Evolutionary conservation across 2,888 invertebrate species (phyloP), one percentile per base, ranked within the genome.

Genomic region (Tupiocoris notatus): DNA sequence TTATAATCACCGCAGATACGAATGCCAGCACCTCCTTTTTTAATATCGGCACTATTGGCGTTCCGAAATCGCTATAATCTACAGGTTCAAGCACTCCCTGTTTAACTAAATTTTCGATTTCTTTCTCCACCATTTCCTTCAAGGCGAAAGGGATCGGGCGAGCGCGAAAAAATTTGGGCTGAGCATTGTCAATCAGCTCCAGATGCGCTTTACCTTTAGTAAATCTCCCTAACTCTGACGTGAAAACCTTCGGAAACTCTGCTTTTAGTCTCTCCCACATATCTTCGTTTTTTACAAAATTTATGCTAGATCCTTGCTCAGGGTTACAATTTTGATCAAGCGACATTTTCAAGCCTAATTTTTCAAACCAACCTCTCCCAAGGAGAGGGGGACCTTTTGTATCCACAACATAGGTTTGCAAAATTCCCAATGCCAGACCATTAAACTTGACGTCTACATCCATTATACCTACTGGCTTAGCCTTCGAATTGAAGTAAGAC

Each of bases 21-120:
- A 6, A 83, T 78, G 24, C 77, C 61, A 0, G 82, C 83, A 73
- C 83, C 80, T 20, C n/a, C n/a, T 78, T 80, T 78, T 84, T 84
- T 1, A 82, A 74, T 0, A 84, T 80, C 0, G 82, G 82, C 0
- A 84, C 83, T 2, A 84, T 81, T 0, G 83, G 83, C 6, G 82
- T 82, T n/a, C 80, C 83, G 82, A 82, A 83, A 21, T 80, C 78
- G 39, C 79, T 77, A 65, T 78, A 78, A 59, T 79, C 77, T 20
- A 82, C 80, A 64, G 77, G 76, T 16, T 71, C 76, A 7, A 83
- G 76, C 18, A 81, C 77, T 2, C 80, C 80, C 16, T 64, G 23
- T 2, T 78, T 23, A 6, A 80, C 80, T 76, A 82, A 71, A 24
- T 77, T 25, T 1, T 80, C 78, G 6, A 82, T 25, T 77, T 81